A percentile compares a stretch with the other conserved stretches of the same genome.
phyloP scores from a whole-genome alignment of 1,140 invertebrate species.

The Zaprionus inermis region DNA sequence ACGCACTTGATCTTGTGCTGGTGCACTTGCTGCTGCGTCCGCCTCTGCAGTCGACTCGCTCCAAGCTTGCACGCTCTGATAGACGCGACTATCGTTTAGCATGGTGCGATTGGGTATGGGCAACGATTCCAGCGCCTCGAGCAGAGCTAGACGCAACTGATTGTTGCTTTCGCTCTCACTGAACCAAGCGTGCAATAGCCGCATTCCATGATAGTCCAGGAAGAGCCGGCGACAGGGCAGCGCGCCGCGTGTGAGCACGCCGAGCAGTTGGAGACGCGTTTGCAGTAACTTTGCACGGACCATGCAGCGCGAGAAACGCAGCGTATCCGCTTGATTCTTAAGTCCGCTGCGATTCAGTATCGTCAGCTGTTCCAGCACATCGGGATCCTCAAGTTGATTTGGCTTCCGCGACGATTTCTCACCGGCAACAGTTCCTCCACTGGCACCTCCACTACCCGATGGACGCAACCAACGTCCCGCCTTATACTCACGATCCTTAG shows the following conservation, averaged over 20 bases:
- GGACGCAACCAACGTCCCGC: constrained; percentile 66
- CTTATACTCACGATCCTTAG: constrained; percentile 69
- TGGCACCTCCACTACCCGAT: neutral
- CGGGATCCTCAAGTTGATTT: constrained; percentile 78
- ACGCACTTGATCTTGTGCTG: constrained; percentile 7
- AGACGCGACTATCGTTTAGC: constrained; percentile 95
- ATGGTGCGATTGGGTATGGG: constrained; percentile 97
- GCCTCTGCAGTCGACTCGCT: constrained; percentile 83
- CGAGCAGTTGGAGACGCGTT: constrained; percentile 89
- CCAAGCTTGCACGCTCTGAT: constrained; percentile 93
- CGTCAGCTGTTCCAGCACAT: constrained; percentile 92
- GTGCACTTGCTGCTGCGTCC: no score
- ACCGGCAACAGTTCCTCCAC: neutral
- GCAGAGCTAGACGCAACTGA: constrained; percentile 88
- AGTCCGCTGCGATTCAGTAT: constrained; percentile 90
- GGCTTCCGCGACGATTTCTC: constrained; percentile 39
- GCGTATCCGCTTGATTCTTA: constrained; percentile 94
- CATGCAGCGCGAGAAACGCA: constrained; percentile 95
- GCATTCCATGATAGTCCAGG: constrained; percentile 96
- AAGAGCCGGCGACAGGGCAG: constrained; percentile 94
- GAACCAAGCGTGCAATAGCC: constrained; percentile 96
- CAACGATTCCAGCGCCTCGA: constrained; percentile 92
- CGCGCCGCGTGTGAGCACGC: constrained; percentile 89
- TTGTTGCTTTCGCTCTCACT: constrained; percentile 85
- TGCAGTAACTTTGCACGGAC: constrained; percentile 93